These are phyloP conservation scores for Spheniscus humboldti DNA, from an alignment of 2,797 vertebrate genomes.

Conservation along the genomic window DNA sequence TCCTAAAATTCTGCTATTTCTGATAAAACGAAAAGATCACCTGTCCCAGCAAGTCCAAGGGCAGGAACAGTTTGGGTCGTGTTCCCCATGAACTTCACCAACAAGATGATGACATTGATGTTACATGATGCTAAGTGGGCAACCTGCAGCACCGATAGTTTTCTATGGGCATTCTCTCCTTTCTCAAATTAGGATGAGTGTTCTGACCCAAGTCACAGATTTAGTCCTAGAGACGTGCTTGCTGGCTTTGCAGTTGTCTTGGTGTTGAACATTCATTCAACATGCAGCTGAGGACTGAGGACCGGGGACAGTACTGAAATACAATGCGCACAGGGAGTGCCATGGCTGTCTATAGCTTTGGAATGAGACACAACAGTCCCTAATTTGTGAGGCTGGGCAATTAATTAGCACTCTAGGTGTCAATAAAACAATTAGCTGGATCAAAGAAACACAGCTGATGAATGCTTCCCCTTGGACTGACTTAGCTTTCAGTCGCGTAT, in stretches of 20 bases:
- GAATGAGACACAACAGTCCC: background rate
- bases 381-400: background rate
- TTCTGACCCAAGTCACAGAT: constrained; percentile 75
- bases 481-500: background rate
- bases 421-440: background rate
- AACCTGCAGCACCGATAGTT: constrained; percentile 62
- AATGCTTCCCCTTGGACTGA: background rate
- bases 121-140: constrained; percentile 70
- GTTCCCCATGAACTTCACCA: background rate
- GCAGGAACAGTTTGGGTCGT: background rate
- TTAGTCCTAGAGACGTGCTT: constrained; percentile 30
- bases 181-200: constrained; percentile 36
- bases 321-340: fast-evolving
- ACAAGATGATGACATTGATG: constrained; percentile 62
- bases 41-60: background rate
- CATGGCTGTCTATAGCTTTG: background rate
- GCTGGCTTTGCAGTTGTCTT: background rate
- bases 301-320: background rate
- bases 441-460: background rate
- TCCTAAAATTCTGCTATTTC: background rate
- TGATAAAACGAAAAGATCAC: background rate
- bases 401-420: background rate
- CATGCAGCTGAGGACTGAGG: background rate
- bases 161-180: constrained; percentile 62
- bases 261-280: background rate